phyloP scores from a whole-genome alignment of 2,797 vertebrate species.

The Schizopygopsis pylzovi region DNA sequence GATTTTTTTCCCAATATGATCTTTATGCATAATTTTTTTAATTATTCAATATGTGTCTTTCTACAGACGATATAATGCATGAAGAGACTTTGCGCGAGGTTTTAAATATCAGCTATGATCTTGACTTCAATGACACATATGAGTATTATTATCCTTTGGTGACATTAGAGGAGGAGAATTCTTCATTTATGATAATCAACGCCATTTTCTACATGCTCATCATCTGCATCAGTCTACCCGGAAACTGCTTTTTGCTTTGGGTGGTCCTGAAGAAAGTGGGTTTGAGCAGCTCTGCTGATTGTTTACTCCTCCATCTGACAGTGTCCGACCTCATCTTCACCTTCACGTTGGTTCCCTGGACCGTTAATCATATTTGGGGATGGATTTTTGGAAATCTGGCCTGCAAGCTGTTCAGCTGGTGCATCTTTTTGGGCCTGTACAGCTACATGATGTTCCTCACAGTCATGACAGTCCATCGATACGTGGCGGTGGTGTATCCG shows the following conservation, averaged over 20 bases:
- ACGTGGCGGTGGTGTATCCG: conserved; percentile 62
- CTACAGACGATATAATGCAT: conserved; percentile 7
- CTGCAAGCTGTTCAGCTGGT: conserved; percentile 60
- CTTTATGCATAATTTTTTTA: neutral
- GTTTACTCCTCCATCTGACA: conserved; percentile 64
- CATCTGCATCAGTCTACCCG: conserved; percentile 58
- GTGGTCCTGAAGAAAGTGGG: conserved; percentile 55
- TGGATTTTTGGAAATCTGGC: conserved; percentile 63
- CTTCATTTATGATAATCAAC: neutral
- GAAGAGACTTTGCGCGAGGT: neutral
- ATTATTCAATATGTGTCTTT: neutral
- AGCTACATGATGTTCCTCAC: conserved; percentile 67
- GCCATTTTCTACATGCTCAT: conserved; percentile 51
- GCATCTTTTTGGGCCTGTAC: conserved; percentile 63
- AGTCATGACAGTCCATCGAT: conserved; percentile 64
- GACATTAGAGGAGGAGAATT: neutral
- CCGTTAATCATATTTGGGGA: conserved; percentile 22
- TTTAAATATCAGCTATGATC: neutral
- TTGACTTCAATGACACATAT: neutral
- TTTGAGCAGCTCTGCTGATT: conserved; percentile 52
- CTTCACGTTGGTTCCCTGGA: conserved; percentile 61
- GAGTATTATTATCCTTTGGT: neutral
- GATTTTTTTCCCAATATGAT: neutral
- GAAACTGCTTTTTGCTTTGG: conserved; percentile 60
- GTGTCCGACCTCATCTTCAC: conserved; percentile 63